Evolutionary conservation across 2,888 invertebrate species (phyloP).

Genomic region (Biston stratarius): DNA sequence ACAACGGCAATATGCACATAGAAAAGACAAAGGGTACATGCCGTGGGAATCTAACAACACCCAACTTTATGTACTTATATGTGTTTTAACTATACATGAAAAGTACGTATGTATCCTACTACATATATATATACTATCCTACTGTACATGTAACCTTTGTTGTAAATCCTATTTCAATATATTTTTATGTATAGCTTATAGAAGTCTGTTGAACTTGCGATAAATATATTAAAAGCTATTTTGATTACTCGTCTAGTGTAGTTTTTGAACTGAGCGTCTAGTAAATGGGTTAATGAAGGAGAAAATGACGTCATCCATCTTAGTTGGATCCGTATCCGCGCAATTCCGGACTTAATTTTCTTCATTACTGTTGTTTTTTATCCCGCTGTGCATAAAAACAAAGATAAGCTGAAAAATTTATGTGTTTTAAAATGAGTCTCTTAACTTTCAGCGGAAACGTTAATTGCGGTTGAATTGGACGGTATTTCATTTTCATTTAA

Average conservation of each 20-base stretch:
- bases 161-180: too few species aligned
- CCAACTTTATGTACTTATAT: too few species aligned
- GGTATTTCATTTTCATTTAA: not conserved
- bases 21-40: too few species aligned
- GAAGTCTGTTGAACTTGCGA: not conserved
- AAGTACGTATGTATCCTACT: too few species aligned
- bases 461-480: constrained; percentile 44
- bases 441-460: constrained; percentile 42
- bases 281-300: constrained; percentile 81
- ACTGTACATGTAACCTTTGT: too few species aligned
- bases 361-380: constrained; percentile 74
- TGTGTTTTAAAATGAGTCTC: constrained; percentile 53
- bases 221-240: constrained; percentile 63
- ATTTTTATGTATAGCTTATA: too few species aligned
- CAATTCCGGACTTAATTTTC: constrained; percentile 70
- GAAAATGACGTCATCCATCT: constrained; percentile 82
- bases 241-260: constrained; percentile 65
- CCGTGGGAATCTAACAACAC: too few species aligned
- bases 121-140: too few species aligned
- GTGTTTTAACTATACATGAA: too few species aligned
- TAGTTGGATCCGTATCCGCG: constrained; percentile 75
- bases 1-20: too few species aligned
- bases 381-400: constrained; percentile 57
- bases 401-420: constrained; percentile 57
- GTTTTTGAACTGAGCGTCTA: too few species aligned